Evolutionary conservation across 2,797 vertebrate species (phyloP), one percentile per base, ranked within the genome.

Genomic region (Ceryle rudis): DNA sequence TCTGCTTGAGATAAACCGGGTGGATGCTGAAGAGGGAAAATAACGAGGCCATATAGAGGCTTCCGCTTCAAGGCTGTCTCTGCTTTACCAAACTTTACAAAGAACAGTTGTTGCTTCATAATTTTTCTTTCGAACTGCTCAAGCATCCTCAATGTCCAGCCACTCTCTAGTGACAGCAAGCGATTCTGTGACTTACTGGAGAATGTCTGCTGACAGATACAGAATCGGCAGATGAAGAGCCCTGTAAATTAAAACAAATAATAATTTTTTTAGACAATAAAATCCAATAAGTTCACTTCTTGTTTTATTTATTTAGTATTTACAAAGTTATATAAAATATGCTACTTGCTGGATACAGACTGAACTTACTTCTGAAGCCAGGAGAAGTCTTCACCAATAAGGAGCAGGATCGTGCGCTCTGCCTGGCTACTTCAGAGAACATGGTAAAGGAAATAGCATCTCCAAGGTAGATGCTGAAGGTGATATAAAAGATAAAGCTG

Each of bases 291-390:
- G 37, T 84, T 93, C 5, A 20, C 3, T 41, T 60, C 69, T 81
- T 39, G 17, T 49, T 72, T 14, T 74, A 31, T 81, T 78, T 90
- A 58, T 84, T 88, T 69, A 69, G 9, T 67, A 58, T 93, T 91
- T 78, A 44, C 41, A 86, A 79, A 73, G n/a, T 90, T 90, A 31
- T 62, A 57, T 60, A 57, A 91, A 81, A 81, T 39, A 65, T 90
- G 39, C 29, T 2, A 2, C 58, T 97, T 85, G 77, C 72, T 90
- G 79, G 47, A 94, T 74, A 89, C 70, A 91, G 86, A 73, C 81
- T 86, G 89, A 80, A 97, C 97, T 98, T 98, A 98, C 97, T 98
- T 97, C 97, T 97, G 95, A 92, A 97, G 95, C 89, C 95, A 95
- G 97, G 97, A 97, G 97, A 97, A 95, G 97, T 98, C 97, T 97